phyloP scores from a whole-genome alignment of 2,113 vertebrate species.

The Mustela nigripes region DNA sequence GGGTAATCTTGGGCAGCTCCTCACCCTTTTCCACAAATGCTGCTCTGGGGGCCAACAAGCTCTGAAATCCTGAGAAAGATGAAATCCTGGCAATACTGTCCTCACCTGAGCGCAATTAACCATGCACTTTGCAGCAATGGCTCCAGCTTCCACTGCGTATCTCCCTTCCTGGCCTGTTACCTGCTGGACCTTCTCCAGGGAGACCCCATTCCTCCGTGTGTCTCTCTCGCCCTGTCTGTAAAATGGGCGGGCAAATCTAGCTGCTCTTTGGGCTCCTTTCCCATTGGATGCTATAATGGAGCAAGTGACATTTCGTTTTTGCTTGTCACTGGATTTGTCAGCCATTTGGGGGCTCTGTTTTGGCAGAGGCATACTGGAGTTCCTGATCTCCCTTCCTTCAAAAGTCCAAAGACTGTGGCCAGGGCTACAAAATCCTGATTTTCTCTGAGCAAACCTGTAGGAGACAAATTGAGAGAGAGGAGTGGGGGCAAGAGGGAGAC shows the following conservation, averaged over 20 bases:
- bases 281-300: background rate
- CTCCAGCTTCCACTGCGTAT: background rate
- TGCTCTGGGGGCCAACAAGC: background rate
- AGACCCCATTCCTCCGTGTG: background rate
- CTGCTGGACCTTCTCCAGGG: background rate
- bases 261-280: background rate
- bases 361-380: rapidly evolving
- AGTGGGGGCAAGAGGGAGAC: background rate
- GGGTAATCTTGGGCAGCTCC: background rate
- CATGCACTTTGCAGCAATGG: background rate
- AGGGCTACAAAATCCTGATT: background rate
- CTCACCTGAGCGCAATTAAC: background rate
- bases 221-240: background rate
- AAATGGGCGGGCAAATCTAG: background rate
- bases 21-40: background rate
- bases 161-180: background rate
- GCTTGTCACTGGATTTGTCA: background rate
- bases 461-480: background rate
- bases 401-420: background rate
- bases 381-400: background rate
- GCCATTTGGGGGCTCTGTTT: background rate
- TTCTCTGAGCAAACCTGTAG: background rate
- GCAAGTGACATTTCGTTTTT: background rate
- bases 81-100: background rate
- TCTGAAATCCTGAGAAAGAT: background rate